Base-by-base conservation (phyloP, 92 coral and sea anemone genomes). In the Scolanthus callimorphus region DNA sequence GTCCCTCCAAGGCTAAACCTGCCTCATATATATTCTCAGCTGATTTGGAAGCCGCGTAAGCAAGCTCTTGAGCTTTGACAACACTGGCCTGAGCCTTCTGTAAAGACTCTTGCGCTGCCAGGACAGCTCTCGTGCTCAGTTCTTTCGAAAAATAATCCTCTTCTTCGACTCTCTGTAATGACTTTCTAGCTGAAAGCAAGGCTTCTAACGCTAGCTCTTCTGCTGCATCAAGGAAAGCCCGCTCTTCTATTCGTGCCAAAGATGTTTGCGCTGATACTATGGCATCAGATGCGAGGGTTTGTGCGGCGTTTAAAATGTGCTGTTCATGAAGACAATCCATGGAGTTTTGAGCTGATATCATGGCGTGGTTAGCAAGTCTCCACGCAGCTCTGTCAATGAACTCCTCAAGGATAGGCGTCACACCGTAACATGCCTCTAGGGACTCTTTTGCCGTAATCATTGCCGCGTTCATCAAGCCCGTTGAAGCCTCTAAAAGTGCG, bases 281-380 rank as follows among this genome's bases (percentile, higher is more conserved):
- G 23, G 83, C 90, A 17, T 69, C 66, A 4, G 80, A 57, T 0
- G 96, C 80, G 25, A 88, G 77, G 15, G 78, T 65, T 11, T 60
- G 67, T 10, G 96, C 83, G 17, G 73, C 79, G 20, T 67, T 59
- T 26, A 39, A 61, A 52, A 82, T 70, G 31, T 47, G 63, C 27
- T 73, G 66, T 9, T 68, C 62, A 20, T 57, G 74, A 10, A 71
- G 56, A 17, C 63, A 34, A 19, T 82, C 82, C 1, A 86, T 60
- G 52, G 83, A 60, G 25, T 59, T 77, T 29, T 78, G 54, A 39
- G 95, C 95, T 25, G 89, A 65, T n/a, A 61, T 49, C 76, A 86
- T 63, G 10, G 95, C 95, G 21, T 74, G 81, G 37, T 72, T 76
- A 2, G 95, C 95, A 12, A 86, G 56, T 13, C 44, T 62, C 52